Evolutionary conservation across 2,888 invertebrate genomes (phyloP), one percentile per base, ranked within the genome.

Genomic region (Leptinotarsa rubiginosa): DNA sequence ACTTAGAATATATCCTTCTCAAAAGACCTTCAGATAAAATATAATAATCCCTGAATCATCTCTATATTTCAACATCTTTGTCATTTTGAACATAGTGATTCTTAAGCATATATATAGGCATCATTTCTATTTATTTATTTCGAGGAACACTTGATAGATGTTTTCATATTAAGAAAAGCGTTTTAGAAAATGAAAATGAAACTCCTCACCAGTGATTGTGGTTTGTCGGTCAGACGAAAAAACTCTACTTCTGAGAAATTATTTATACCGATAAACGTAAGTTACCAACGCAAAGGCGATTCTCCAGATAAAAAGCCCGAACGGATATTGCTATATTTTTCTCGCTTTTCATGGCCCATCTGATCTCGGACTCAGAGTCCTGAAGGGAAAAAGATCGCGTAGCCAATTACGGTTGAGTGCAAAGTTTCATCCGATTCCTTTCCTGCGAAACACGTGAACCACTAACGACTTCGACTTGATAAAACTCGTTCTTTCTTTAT

Each of bases 281-380:
- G 74, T 65, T 59, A 77, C 72, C 75, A 74, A 67, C 72, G 73
- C 74, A 72, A 76, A 75, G 76, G 69, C 71, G 78, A 76, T 76
- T 75, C 73, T 73, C 73, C 52, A 75, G 77, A 78, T 80, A 75
- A 77, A 75, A 74, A 75, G 70, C 59, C 74, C 74, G 68, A 70
- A 70, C 82, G 81, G 83, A 83, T 81, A 83, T 82, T 81, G 81
- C 81, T 77, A 83, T 83, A 83, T 81, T 83, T 83, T 79, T 80
- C 78, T 78, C 76, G 80, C 77, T 77, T 80, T 80, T 82, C 79
- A 78, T 80, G 79, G 76, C 77, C 78, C 79, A 80, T 81, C 80
- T 81, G 81, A 80, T 77, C 76, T 78, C 73, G 70, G 75, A 75
- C 75, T 64, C 54, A 52, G 73, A 75, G 73, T 77, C 75, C 75